Base-by-base conservation (phyloP, 2,888 invertebrate genomes). In the Buathra laborator region DNA sequence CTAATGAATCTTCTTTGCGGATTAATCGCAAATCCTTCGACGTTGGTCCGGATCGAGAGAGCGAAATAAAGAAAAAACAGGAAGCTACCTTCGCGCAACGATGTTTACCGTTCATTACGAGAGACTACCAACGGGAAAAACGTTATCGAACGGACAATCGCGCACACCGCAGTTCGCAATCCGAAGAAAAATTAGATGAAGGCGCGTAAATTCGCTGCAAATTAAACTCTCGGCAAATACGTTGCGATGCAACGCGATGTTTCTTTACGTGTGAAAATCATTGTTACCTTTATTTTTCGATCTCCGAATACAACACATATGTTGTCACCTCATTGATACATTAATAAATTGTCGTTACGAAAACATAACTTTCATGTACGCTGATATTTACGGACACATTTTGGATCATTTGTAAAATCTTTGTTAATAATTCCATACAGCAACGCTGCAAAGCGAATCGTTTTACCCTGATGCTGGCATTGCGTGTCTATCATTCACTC, bases 191-290 rank as follows among this genome's bases (percentile, higher is more conserved):
- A 90, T 90, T 88, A 90, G 85, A 86, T 86, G 87, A 83, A 87
- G 85, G 87, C 89, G 88, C 89, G 90, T 90, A 90, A 90, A 90
- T 90, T 86, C 87, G 87, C 84, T 89, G 83, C 83, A 86, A 90
- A 90, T 90, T 89, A 89, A 85, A 67, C 88, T 87, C 68, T 70
- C 76, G 84, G 87, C 86, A 89, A 89, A 90, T 85, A 90, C 74
- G 74, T 72, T 84, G 67, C 77, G 79, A 75, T 76, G 53, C 74
- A 14, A 56, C 43, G 9, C 43, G 43, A 56, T 24, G 62, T 48
- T 56, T 51, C 53, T n/a, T 62, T 71, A 19, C 68, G 6, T 19
- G 5, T 16, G 29, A 46, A 51, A 19, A 51, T 37, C 62, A 19
- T 72, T 43, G 9, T 44, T 80, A 53, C 71, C 56, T 24, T 14